These are phyloP conservation scores for Ameiurus melas DNA, from an alignment of 2,113 vertebrate species.

Conservation along the genomic window DNA sequence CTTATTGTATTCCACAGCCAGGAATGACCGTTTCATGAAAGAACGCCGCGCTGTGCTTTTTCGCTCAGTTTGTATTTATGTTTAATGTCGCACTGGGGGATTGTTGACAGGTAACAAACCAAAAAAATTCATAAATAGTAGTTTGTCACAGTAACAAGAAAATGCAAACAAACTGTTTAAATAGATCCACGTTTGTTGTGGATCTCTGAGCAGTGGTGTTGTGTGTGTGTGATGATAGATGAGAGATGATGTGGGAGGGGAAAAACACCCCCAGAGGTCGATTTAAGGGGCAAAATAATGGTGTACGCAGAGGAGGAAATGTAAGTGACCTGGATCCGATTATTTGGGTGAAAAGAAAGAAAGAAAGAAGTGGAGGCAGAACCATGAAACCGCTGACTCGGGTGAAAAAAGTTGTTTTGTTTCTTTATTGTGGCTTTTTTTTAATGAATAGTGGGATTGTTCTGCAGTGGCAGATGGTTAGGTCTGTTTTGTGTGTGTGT, in stretches of 20 bases:
- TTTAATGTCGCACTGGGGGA: too few species aligned
- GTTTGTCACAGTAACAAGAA: too few species aligned
- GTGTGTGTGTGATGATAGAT: too few species aligned
- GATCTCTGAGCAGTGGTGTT: too few species aligned
- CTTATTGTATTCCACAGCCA: not conserved
- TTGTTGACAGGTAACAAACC: too few species aligned
- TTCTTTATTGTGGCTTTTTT: conserved; percentile 33
- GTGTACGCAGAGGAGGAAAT: conserved; percentile 26
- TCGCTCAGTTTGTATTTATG: too few species aligned
- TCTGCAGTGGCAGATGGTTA: not conserved
- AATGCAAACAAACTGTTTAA: too few species aligned
- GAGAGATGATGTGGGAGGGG: too few species aligned
- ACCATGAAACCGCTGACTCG: conserved; percentile 3
- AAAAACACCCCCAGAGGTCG: not conserved
- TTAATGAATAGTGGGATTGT: conserved; percentile 44
- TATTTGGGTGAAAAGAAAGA: not conserved
- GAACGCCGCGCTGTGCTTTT: not conserved
- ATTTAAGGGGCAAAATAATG: not conserved
- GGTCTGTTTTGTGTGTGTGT: not conserved
- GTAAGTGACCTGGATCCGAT: not conserved
- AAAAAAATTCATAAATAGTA: too few species aligned
- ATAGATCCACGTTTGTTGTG: too few species aligned
- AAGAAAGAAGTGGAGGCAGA: not conserved
- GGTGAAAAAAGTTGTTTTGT: conserved; percentile 10
- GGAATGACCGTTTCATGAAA: not conserved